These are phyloP conservation scores for Alitta virens DNA, from an alignment of 2,888 invertebrate species.

Conservation along the genomic window DNA sequence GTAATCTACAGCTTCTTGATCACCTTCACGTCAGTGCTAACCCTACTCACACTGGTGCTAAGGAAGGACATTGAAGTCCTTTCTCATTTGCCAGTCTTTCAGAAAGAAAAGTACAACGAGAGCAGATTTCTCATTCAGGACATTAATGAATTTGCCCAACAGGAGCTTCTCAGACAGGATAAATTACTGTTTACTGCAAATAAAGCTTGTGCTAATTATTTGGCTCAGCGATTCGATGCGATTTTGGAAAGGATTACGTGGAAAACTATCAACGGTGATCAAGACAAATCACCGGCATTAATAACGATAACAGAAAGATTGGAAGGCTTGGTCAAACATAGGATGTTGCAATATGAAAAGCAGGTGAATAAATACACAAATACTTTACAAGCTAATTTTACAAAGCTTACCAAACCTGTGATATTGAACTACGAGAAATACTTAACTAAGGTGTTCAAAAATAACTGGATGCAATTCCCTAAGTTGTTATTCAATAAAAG, in stretches of 20 bases:
- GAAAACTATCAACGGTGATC: constrained; percentile 8
- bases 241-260: constrained; percentile 7
- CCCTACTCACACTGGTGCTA: constrained; percentile 4
- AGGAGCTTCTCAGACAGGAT: constrained; percentile 11
- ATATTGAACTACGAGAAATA: constrained; percentile 35
- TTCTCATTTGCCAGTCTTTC: constrained; percentile 2
- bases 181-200: constrained; percentile 9
- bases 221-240: constrained; percentile 13
- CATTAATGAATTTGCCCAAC: constrained; percentile 6
- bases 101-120: constrained; percentile 13
- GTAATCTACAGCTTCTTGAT: constrained; percentile 17
- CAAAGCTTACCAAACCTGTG: not conserved
- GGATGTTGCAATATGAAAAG: not conserved
- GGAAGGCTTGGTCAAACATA: constrained; percentile 9
- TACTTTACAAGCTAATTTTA: not conserved
- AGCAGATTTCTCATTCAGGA: not conserved
- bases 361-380: not conserved
- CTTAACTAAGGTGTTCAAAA: constrained; percentile 37
- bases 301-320: constrained; percentile 21
- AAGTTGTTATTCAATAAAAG: constrained; percentile 27
- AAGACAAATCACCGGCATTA: constrained; percentile 1
- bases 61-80: constrained; percentile 8
- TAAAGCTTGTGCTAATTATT: constrained; percentile 11
- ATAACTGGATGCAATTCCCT: constrained; percentile 47
- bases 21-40: constrained; percentile 16